Percentiles rank a stretch among this genome's conserved stretches.
These are phyloP conservation scores for Colossoma macropomum DNA, from an alignment of 2,113 vertebrate genomes.

Conservation along the genomic window DNA sequence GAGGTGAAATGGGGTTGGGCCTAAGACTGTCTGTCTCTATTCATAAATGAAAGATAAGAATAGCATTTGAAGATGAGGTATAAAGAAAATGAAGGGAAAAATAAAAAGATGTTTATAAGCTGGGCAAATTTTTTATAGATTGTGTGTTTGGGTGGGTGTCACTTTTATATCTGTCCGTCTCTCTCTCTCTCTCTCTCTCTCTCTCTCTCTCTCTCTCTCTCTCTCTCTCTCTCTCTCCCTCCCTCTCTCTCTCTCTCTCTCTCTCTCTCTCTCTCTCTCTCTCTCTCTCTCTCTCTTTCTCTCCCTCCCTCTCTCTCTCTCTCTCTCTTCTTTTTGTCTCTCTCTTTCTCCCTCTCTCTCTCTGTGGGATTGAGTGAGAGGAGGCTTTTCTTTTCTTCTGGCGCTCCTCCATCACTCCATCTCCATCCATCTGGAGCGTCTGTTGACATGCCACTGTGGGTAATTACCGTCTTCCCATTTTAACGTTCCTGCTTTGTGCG, in stretches of 20 bases:
- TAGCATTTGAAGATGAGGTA: no score
- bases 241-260: neutral
- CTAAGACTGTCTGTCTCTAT: no score
- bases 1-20: no score
- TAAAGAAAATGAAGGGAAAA: no score
- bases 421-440: conserved; percentile 38
- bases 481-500: neutral
- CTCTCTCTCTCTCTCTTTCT: neutral
- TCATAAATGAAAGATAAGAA: no score
- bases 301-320: conserved; percentile 12
- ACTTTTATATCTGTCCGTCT: conserved; percentile 15
- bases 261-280: conserved; percentile 2
- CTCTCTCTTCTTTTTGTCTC: neutral
- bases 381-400: conserved; percentile 1
- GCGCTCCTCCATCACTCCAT: conserved; percentile 16
- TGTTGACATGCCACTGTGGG: conserved; percentile 15
- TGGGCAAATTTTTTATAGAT: no score
- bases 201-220: neutral
- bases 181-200: neutral
- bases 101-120: no score
- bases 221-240: neutral
- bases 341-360: neutral
- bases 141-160: no score
- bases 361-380: neutral
- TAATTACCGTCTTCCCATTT: conserved; percentile 11